These are phyloP conservation scores for Chromoteleia sp. DNA, from an alignment of 2,888 invertebrate species.

Conservation along the genomic window DNA sequence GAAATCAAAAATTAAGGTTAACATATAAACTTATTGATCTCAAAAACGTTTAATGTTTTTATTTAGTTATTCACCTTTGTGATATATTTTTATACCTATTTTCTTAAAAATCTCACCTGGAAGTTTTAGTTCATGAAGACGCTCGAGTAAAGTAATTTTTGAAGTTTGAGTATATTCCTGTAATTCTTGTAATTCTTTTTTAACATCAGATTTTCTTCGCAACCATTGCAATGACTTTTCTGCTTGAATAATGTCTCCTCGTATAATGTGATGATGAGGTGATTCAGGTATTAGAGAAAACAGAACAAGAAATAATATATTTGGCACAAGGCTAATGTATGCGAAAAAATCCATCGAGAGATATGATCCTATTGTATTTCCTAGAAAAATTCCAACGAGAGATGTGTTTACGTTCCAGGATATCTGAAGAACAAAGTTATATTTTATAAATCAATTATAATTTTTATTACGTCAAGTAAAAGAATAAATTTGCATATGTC, in stretches of 20 bases:
- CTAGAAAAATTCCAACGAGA: conserved; percentile 80
- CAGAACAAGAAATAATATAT: conserved; percentile 77
- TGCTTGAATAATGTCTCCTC: conserved; percentile 77
- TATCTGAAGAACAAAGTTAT: conserved; percentile 73
- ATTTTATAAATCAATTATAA: background rate
- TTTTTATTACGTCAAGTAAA: background rate
- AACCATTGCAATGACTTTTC: conserved; percentile 82
- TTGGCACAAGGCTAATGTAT: conserved; percentile 78
- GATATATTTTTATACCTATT: background rate
- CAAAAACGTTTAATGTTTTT: too few relatives aligned
- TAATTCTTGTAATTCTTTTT: conserved; percentile 78
- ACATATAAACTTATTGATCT: too few relatives aligned
- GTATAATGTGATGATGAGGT: conserved; percentile 80
- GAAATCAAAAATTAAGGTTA: too few relatives aligned
- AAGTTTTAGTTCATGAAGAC: conserved; percentile 74
- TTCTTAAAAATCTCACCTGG: conserved; percentile 71
- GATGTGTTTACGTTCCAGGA: conserved; percentile 79
- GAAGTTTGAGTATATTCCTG: conserved; percentile 77
- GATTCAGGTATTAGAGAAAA: conserved; percentile 81
- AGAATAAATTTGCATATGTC: background rate
- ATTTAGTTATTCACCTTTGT: too few relatives aligned
- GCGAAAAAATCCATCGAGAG: conserved; percentile 79
- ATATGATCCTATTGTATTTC: conserved; percentile 82
- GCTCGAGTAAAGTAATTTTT: conserved; percentile 70
- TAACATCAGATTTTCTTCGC: conserved; percentile 76